Conservation (phyloP, 2,888 invertebrate species). For the Tachina lurida region DNA sequence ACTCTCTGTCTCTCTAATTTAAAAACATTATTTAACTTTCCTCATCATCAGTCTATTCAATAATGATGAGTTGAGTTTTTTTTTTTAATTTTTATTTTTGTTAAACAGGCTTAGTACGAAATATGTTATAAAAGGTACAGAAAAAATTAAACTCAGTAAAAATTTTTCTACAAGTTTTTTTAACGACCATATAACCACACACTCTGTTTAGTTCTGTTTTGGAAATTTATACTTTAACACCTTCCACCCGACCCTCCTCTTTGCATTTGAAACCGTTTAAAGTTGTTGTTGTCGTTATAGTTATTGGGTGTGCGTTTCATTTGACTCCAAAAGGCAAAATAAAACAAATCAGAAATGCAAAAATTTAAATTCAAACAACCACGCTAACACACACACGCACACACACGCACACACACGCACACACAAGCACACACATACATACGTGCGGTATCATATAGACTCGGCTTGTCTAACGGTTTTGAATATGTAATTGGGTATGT, state of each 20-base stretch:
- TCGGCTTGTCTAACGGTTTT: conserved; percentile 20
- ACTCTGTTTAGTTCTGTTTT: conserved; percentile 11
- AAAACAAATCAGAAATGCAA: conserved; percentile 43
- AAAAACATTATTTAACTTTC: conserved; percentile 70
- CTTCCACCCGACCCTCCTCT: conserved; percentile 16
- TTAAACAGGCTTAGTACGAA: conserved; percentile 59
- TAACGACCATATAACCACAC: conserved; percentile 20
- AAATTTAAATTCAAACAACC: conserved; percentile 15
- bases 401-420: background rate
- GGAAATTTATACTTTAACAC: conserved; percentile 42
- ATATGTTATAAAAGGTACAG: conserved; percentile 8
- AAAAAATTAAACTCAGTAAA: conserved; percentile 43
- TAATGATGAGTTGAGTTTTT: conserved; percentile 43
- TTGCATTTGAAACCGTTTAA: background rate
- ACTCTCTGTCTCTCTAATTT: conserved; percentile 54
- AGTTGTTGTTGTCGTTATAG: background rate
- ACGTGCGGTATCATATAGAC: background rate
- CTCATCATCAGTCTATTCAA: conserved; percentile 68
- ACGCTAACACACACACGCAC: conserved; percentile 7
- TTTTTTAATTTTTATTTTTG: conserved; percentile 33
- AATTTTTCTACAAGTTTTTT: conserved; percentile 43
- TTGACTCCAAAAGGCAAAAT: background rate
- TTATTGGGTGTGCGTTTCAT: background rate
- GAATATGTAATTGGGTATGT: conserved; percentile 40
- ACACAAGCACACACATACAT: background rate